A percentile compares a stretch with the other conserved stretches of the same genome.
Evolutionary conservation across 2,797 vertebrate species (phyloP).

Genomic region (Mus caroli): DNA sequence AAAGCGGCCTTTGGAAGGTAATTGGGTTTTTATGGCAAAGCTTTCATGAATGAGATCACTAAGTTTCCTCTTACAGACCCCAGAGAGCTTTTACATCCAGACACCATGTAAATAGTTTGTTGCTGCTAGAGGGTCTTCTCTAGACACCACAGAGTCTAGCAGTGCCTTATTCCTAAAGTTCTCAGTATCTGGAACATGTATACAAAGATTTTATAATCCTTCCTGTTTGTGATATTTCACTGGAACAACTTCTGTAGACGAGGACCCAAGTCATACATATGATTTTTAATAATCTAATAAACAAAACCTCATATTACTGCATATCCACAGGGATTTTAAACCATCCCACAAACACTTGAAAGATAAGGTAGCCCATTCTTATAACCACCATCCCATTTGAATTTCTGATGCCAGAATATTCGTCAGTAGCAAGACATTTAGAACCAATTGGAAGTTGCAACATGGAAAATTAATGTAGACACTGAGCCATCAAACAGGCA

Average conservation of each 20-base stretch:
- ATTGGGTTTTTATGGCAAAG: no score
- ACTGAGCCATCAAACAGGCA: no score
- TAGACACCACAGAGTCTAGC: neutral
- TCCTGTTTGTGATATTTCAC: neutral
- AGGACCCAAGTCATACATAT: neutral
- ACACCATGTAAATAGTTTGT: neutral
- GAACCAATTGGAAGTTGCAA: neutral
- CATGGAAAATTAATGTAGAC: neutral
- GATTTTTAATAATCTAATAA: neutral
- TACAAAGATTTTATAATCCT: neutral
- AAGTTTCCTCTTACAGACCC: neutral
- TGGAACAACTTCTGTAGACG: neutral
- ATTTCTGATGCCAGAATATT: neutral
- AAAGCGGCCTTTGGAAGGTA: neutral
- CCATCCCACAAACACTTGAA: neutral
- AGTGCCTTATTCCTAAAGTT: neutral
- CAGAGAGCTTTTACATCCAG: neutral
- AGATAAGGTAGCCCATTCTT: neutral
- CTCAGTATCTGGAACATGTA: no score
- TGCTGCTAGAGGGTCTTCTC: accelerated
- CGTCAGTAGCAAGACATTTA: neutral
- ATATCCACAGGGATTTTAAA: neutral
- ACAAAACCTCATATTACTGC: no score
- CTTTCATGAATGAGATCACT: neutral
- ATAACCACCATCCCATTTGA: neutral